Conservation (phyloP, 2,797 vertebrate genomes). For the Falco cherrug region DNA sequence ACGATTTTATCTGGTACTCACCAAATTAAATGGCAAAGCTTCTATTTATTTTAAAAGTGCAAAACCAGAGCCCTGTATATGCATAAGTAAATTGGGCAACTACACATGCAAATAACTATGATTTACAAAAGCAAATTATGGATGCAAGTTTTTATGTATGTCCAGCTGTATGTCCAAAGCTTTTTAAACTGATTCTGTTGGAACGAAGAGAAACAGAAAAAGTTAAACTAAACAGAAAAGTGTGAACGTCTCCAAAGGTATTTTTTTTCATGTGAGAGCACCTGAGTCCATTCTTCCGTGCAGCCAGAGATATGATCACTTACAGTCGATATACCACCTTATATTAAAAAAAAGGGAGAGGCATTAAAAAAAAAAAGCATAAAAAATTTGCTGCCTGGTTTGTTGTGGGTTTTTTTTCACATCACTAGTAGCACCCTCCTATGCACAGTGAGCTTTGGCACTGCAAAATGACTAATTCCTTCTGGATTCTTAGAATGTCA, state of each 20-base stretch:
- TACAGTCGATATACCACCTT: background rate
- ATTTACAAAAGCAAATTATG: background rate
- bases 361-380: background rate
- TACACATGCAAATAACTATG: background rate
- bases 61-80: background rate
- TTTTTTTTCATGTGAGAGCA: background rate
- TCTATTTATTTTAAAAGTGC: background rate
- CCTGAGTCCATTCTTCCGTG: background rate
- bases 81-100: background rate
- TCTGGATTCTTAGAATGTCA: background rate
- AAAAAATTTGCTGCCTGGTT: background rate
- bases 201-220: background rate
- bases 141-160: background rate
- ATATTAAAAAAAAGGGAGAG: background rate
- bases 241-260: background rate
- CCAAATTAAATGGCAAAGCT: background rate
- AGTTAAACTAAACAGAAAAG: background rate
- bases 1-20: background rate
- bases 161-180: background rate
- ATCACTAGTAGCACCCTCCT: constrained; percentile 1
- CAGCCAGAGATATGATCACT: background rate
- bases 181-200: background rate
- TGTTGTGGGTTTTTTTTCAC: background rate
- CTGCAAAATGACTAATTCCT: constrained; percentile 29
- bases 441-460: constrained; percentile 12